Percentiles rank a stretch among this genome's conserved stretches.
phyloP scores from a whole-genome alignment of 2,113 vertebrate species.

The Nanger granti region DNA sequence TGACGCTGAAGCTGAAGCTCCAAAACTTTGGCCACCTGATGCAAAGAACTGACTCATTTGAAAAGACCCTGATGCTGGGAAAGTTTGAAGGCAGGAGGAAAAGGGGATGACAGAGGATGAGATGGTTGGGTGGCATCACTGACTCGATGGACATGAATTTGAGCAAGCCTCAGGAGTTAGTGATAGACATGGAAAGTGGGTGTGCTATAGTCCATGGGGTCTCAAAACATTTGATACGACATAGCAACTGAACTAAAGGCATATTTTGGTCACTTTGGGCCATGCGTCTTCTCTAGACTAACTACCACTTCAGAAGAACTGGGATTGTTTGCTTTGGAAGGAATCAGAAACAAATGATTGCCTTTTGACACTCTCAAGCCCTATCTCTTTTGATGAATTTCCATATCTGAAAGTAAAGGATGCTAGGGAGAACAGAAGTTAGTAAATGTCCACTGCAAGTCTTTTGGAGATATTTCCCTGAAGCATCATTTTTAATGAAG shows the following conservation, averaged over 20 bases:
- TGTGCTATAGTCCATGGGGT: background rate
- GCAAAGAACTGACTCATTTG: background rate
- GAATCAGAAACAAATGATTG: background rate
- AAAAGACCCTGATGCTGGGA: background rate
- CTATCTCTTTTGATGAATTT: background rate
- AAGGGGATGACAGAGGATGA: background rate
- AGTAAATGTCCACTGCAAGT: background rate
- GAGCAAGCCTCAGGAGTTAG: background rate
- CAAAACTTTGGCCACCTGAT: background rate
- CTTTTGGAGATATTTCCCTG: background rate
- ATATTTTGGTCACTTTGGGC: background rate
- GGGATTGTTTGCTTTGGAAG: background rate
- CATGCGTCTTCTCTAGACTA: background rate
- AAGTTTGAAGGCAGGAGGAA: background rate
- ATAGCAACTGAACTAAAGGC: background rate
- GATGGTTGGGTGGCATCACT: background rate
- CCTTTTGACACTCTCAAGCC: background rate
- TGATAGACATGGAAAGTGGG: background rate
- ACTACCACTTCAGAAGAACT: background rate
- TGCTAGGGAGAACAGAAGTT: background rate
- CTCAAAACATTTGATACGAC: background rate
- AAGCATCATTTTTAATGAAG: background rate
- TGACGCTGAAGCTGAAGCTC: background rate
- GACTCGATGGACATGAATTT: background rate
- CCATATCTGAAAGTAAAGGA: background rate